Conservation (phyloP, 2,113 vertebrate genomes). For the Heteronetta atricapilla region DNA sequence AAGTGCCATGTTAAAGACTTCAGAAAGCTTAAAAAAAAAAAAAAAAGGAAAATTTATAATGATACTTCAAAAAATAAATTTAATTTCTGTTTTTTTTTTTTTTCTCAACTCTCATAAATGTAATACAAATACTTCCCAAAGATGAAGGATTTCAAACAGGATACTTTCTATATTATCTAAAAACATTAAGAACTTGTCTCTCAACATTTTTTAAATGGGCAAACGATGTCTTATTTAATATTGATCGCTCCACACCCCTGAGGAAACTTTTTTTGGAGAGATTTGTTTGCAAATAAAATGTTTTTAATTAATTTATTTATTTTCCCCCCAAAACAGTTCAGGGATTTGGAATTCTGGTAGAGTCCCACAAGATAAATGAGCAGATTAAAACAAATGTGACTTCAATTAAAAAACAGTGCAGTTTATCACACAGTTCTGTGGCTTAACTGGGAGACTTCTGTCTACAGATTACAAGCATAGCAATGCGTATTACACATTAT, state of each 20-base stretch:
- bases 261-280: neutral
- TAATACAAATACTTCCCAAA: neutral
- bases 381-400: neutral
- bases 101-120: neutral
- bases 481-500: neutral
- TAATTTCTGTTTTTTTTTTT: neutral
- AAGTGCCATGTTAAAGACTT: neutral
- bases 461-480: neutral
- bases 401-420: neutral
- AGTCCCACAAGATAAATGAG: neutral
- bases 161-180: neutral
- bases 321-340: neutral
- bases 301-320: neutral
- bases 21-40: neutral
- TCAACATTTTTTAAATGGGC: neutral
- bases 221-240: neutral
- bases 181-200: neutral
- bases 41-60: neutral
- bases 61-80: neutral
- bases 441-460: neutral
- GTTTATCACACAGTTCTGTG: neutral
- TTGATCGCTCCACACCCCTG: neutral
- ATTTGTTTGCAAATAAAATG: neutral
- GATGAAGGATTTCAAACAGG: neutral
- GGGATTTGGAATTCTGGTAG: neutral